Evolutionary conservation across 2,888 invertebrate species (phyloP).

Genomic region (Cheilosia pagana): DNA sequence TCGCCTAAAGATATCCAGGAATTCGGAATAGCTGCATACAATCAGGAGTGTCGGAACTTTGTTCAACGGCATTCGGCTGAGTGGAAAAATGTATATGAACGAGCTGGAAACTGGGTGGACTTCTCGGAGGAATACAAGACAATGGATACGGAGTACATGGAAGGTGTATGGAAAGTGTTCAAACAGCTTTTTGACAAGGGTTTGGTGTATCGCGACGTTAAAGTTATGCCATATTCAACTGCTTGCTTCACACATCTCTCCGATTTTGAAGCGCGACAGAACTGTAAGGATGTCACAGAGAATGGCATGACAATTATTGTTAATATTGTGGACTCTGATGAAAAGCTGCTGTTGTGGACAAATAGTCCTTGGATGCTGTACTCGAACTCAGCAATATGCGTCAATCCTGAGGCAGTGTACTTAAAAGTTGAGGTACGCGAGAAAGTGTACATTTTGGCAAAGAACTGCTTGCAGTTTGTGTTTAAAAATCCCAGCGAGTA

Average conservation of each 20-base stretch:
- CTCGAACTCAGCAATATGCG: constrained; percentile 95
- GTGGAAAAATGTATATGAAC: constrained; percentile 92
- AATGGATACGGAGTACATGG: constrained; percentile 98
- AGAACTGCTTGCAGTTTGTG: constrained; percentile 89
- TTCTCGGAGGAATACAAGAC: constrained; percentile 99
- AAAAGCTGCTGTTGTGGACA: constrained; percentile 88
- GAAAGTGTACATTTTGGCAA: constrained; percentile 86
- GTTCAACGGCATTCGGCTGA: constrained; percentile 95
- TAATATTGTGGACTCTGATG: constrained; percentile 86
- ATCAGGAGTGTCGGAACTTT: constrained; percentile 95
- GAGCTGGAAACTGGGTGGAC: constrained; percentile 98
- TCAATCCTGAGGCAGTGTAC: constrained; percentile 93
- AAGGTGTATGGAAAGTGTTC: constrained; percentile 99
- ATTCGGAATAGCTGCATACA: constrained; percentile 97
- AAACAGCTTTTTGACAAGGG: constrained; percentile 96
- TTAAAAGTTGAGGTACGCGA: constrained; percentile 88
- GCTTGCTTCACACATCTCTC: constrained; percentile 97
- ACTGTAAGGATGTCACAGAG: constrained; percentile 97
- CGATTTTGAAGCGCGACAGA: constrained; percentile 98
- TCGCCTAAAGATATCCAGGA: constrained; percentile 97
- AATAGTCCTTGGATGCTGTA: constrained; percentile 99
- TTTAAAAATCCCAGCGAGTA: constrained; percentile 91
- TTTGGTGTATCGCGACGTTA: constrained; percentile 96
- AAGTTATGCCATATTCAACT: constrained; percentile 98
- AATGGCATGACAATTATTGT: constrained; percentile 95